These are phyloP conservation scores for Globia sparganii DNA, from an alignment of 2,888 invertebrate species.

Conservation along the genomic window DNA sequence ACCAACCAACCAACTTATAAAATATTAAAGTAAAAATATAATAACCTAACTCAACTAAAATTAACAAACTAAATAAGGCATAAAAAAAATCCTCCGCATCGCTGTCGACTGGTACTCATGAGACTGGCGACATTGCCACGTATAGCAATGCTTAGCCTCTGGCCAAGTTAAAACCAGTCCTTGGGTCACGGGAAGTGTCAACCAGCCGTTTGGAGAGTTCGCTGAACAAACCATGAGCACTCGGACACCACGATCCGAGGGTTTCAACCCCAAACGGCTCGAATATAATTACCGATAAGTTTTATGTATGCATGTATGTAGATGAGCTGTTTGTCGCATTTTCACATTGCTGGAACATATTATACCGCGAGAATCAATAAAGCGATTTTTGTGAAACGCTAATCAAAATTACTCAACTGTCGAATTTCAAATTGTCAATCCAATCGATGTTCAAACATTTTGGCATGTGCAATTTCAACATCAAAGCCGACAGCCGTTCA, in stretches of 20 bases:
- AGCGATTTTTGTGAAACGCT: conserved; percentile 2
- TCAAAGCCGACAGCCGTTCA: conserved; percentile 17
- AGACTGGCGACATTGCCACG: not conserved
- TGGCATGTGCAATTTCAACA: conserved; percentile 15
- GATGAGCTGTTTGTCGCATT: not conserved
- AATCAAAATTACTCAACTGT: not conserved
- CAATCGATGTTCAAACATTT: not conserved
- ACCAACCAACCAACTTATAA: no score
- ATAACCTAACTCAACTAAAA: no score
- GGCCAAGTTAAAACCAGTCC: not conserved
- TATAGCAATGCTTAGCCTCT: not conserved
- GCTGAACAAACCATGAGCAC: no score
- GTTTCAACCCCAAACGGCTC: no score
- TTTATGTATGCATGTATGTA: not conserved
- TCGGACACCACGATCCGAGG: no score
- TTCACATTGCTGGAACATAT: not conserved
- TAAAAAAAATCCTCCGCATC: not conserved
- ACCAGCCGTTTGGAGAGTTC: not conserved
- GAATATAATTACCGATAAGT: no score
- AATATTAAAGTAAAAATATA: no score
- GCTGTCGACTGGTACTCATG: not conserved
- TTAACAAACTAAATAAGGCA: no score
- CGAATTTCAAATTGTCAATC: conserved; percentile 5
- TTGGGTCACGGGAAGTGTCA: not conserved
- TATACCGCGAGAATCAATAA: not conserved